A percentile compares a stretch with the other conserved stretches of the same genome.
phyloP scores from a whole-genome alignment of 2,113 vertebrate genomes.

The Taxidea taxus region DNA sequence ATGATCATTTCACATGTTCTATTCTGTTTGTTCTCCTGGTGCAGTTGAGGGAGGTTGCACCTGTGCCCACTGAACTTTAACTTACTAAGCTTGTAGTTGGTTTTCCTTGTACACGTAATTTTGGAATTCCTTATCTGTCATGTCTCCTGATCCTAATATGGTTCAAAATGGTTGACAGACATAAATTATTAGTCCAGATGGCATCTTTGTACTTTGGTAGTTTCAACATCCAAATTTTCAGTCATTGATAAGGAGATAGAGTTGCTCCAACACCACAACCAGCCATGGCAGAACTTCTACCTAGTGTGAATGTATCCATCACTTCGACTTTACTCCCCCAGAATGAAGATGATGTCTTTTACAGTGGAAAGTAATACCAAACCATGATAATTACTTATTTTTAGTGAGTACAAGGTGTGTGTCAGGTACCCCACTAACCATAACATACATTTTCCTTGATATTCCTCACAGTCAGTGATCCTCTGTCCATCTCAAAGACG shows the following conservation, averaged over 20 bases:
- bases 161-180: neutral
- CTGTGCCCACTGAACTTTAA: neutral
- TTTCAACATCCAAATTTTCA: neutral
- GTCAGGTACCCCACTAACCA: neutral
- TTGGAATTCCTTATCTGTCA: neutral
- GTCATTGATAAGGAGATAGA: neutral
- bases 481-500: neutral
- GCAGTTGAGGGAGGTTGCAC: neutral
- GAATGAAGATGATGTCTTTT: neutral
- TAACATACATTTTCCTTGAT: neutral
- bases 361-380: neutral
- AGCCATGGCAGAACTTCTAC: neutral
- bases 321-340: neutral
- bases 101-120: neutral
- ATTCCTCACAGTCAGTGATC: neutral
- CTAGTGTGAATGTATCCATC: no score
- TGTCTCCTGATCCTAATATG: neutral
- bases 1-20: fast-evolving
- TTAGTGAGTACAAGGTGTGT: neutral
- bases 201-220: neutral
- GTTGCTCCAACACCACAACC: neutral
- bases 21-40: neutral
- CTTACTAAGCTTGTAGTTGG: neutral
- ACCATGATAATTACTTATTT: neutral
- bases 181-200: neutral